phyloP scores from a whole-genome alignment of 35 echinoderm and acorn worm genomes.

The Diadema setosum region DNA sequence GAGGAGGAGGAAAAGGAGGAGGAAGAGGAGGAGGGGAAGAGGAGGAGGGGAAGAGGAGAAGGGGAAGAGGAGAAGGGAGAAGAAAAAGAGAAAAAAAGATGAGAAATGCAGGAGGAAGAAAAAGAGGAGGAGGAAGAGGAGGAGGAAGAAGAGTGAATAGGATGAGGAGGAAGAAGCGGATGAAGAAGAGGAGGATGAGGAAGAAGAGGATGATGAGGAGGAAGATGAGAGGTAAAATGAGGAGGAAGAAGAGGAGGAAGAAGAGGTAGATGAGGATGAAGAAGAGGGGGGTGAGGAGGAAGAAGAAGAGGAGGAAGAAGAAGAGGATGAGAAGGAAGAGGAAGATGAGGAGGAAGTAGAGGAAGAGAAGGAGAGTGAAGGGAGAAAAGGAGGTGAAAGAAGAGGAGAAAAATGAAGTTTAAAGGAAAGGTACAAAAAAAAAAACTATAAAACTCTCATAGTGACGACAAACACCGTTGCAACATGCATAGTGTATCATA shows the following conservation, averaged over 20 bases:
- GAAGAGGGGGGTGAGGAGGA: background rate
- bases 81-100: background rate
- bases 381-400: background rate
- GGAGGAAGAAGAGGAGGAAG: background rate
- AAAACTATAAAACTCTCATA: no score
- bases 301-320: background rate
- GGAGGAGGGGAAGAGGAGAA: background rate
- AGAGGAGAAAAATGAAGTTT: no score
- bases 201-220: background rate
- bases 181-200: background rate
- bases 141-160: background rate
- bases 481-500: no score
- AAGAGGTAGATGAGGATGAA: background rate
- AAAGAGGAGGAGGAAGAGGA: background rate
- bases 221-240: background rate
- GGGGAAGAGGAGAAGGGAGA: background rate
- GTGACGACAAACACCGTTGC: no score
- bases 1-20: background rate
- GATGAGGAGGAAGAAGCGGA: background rate
- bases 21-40: background rate
- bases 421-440: background rate
- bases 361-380: background rate
- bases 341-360: background rate
- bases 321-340: background rate
- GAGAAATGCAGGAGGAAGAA: background rate